Conservation (phyloP, 2,888 invertebrate genomes). For the Calliscelio sp. region DNA sequence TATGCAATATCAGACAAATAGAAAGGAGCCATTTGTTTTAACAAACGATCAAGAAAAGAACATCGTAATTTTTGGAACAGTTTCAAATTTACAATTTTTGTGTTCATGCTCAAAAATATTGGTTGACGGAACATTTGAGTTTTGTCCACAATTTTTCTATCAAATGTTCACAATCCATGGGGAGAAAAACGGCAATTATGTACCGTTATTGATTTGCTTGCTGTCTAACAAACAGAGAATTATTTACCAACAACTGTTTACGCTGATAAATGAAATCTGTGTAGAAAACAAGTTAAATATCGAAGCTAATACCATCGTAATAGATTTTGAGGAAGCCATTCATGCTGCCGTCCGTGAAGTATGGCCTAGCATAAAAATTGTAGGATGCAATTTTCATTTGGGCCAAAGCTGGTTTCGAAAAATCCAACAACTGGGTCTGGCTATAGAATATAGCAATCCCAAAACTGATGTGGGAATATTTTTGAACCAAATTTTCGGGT, state of each 20-base stretch:
- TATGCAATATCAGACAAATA: not conserved
- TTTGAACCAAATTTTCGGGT: conserved; percentile 32
- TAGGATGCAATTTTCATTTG: conserved; percentile 28
- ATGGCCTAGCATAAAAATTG: not conserved
- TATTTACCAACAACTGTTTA: not conserved
- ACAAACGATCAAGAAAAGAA: not conserved
- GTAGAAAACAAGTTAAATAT: too few species aligned
- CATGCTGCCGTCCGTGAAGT: not conserved
- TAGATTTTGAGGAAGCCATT: conserved; percentile 35
- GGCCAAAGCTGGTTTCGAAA: conserved; percentile 32
- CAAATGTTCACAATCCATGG: conserved; percentile 39
- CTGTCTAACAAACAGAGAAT: conserved; percentile 13
- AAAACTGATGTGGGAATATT: conserved; percentile 13
- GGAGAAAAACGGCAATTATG: conserved; percentile 13
- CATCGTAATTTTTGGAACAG: conserved; percentile 30
- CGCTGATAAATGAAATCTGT: not conserved
- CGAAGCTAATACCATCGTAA: not conserved
- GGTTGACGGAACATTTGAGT: conserved; percentile 34
- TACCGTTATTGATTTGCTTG: conserved; percentile 20
- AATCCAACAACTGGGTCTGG: conserved; percentile 7
- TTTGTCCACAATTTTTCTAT: conserved; percentile 26
- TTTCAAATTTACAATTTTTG: conserved; percentile 11
- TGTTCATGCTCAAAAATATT: not conserved
- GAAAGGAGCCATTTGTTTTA: not conserved
- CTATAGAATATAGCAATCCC: not conserved